Percentiles rank a stretch among this genome's conserved stretches.
phyloP scores from a whole-genome alignment of 2,113 vertebrate species.

The Pristiophorus japonicus region DNA sequence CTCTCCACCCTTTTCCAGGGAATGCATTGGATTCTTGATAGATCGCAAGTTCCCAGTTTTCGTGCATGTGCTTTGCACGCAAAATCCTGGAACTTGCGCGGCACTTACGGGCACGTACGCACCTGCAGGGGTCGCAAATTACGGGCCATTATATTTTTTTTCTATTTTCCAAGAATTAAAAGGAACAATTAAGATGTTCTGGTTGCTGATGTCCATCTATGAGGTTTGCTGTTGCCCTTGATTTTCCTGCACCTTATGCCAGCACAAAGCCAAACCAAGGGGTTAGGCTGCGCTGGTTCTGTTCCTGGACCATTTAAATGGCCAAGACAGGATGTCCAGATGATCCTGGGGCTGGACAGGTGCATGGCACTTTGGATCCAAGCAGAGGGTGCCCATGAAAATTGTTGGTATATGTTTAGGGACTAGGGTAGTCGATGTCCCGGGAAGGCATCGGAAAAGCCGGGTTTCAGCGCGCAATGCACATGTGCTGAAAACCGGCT shows the following conservation, averaged over 20 bases:
- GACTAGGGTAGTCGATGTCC: background rate
- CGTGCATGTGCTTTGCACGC: too few relatives aligned
- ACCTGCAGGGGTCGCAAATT: too few relatives aligned
- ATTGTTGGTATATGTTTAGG: background rate
- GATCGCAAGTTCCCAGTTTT: too few relatives aligned
- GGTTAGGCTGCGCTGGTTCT: background rate
- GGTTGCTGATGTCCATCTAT: too few relatives aligned
- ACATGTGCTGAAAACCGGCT: too few relatives aligned
- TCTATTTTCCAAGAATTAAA: background rate
- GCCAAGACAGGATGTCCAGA: background rate
- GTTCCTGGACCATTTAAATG: background rate
- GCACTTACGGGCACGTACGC: too few relatives aligned
- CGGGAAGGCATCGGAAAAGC: too few relatives aligned
- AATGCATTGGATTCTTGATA: too few relatives aligned
- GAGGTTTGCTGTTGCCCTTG: background rate
- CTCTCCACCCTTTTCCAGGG: too few relatives aligned
- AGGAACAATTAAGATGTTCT: background rate
- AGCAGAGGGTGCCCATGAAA: background rate
- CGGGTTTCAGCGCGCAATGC: too few relatives aligned
- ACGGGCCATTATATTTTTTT: too few relatives aligned
- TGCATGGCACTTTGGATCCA: background rate
- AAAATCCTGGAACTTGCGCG: too few relatives aligned
- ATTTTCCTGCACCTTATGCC: background rate
- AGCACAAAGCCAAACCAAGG: background rate
- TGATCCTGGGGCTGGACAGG: background rate